Percentiles rank a stretch among this genome's conserved stretches.
phyloP scores from a whole-genome alignment of 1,140 invertebrate genomes.

The Solenopsis fugax region DNA sequence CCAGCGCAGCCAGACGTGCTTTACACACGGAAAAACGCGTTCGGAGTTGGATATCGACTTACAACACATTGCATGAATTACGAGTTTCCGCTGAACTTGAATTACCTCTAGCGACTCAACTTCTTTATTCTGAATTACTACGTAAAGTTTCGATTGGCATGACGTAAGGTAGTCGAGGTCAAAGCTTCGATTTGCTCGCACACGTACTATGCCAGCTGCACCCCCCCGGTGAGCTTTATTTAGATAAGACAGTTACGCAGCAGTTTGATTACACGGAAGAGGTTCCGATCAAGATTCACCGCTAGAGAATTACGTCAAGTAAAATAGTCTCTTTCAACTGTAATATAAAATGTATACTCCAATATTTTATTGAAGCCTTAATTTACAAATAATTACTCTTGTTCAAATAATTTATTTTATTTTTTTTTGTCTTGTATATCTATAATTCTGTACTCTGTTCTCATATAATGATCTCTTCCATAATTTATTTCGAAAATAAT shows the following conservation, averaged over 20 bases:
- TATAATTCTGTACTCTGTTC: not conserved
- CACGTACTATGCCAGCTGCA: not conserved
- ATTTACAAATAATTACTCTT: constrained; percentile 5
- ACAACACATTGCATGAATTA: constrained; percentile 44
- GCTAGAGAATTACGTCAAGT: not conserved
- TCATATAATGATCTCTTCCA: not conserved
- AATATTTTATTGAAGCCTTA: not conserved
- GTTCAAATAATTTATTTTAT: not conserved
- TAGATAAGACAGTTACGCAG: constrained; percentile 20
- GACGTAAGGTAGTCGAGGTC: constrained; percentile 58
- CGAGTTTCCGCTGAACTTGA: constrained; percentile 31
- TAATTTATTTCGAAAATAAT: not conserved
- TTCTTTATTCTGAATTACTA: constrained; percentile 57
- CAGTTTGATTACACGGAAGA: constrained; percentile 18
- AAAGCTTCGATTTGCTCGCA: constrained; percentile 29
- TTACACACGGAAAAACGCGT: constrained; percentile 22
- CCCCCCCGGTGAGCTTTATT: not conserved
- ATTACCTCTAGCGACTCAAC: constrained; percentile 40
- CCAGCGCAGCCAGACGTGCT: not conserved
- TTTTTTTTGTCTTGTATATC: not conserved
- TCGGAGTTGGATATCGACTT: constrained; percentile 41
- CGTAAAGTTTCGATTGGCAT: constrained; percentile 58
- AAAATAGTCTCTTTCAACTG: not conserved
- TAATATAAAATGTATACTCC: not conserved
- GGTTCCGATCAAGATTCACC: not conserved